These are phyloP conservation scores for Steinernema feltiae DNA, from an alignment of 1,140 invertebrate species.

Conservation along the genomic window DNA sequence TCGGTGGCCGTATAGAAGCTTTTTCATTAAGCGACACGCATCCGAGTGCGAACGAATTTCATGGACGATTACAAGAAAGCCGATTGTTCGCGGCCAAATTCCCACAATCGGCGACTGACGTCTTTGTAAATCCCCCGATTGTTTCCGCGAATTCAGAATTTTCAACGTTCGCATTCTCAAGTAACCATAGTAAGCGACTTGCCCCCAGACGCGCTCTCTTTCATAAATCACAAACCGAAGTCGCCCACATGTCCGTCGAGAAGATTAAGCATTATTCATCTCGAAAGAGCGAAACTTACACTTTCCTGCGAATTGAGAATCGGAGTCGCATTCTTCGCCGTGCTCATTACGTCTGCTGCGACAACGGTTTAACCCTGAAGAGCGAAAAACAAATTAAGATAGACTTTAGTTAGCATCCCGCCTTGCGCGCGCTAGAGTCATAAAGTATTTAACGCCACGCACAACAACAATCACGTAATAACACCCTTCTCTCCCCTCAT, in stretches of 20 bases:
- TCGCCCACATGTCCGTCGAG: neutral
- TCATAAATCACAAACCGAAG: neutral
- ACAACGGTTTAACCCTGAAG: conserved; percentile 14
- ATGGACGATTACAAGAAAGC: neutral
- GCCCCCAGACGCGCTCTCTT: neutral
- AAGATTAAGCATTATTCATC: neutral
- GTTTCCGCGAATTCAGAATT: neutral
- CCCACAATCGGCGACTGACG: neutral
- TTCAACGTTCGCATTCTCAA: neutral
- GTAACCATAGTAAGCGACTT: neutral
- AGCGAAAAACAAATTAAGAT: neutral
- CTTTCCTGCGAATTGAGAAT: neutral
- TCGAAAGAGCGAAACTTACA: neutral
- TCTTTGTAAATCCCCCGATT: neutral
- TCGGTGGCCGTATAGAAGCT: neutral
- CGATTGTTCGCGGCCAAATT: neutral
- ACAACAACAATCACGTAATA: neutral
- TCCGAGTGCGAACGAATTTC: neutral
- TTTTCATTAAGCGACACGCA: neutral
- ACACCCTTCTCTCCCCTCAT: neutral
- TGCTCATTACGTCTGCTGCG: conserved; percentile 1
- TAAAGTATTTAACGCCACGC: neutral
- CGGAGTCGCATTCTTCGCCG: neutral
- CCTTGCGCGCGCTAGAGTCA: neutral
- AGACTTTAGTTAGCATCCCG: neutral